Evolutionary conservation across 2,888 invertebrate genomes (phyloP).

Genomic region (Schrankia costaestrigalis): DNA sequence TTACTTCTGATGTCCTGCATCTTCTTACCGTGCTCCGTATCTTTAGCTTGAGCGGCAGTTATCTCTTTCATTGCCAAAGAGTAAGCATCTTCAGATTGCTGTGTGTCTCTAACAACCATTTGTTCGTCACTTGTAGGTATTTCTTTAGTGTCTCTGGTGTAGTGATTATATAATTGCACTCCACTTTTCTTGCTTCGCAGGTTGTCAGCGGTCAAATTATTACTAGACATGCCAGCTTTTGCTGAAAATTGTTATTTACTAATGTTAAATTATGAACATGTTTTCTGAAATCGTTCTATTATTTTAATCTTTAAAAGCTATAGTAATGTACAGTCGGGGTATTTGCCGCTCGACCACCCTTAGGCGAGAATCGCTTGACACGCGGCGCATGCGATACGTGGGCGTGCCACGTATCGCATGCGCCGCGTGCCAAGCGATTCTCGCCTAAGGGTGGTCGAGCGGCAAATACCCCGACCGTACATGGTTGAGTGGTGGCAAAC

Average conservation of each 20-base stretch:
- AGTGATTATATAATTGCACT: slow-evolving; percentile 64
- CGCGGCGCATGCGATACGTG: no score
- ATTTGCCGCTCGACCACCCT: no score
- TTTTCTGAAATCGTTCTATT: no score
- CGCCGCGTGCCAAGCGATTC: no score
- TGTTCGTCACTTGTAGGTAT: slow-evolving; percentile 41
- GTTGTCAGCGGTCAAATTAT: slow-evolving; percentile 36
- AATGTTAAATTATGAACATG: not conserved
- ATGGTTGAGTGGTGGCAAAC: no score
- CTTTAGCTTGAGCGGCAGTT: slow-evolving; percentile 24
- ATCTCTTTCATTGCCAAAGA: slow-evolving; percentile 58
- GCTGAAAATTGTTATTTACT: slow-evolving; percentile 14
- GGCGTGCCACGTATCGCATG: no score
- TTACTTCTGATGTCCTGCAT: slow-evolving; percentile 54
- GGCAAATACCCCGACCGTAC: no score
- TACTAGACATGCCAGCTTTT: slow-evolving; percentile 32
- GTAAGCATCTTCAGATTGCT: slow-evolving; percentile 61
- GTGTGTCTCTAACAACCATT: slow-evolving; percentile 51
- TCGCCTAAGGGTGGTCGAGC: no score
- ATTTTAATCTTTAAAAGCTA: no score
- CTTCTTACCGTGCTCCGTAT: slow-evolving; percentile 43
- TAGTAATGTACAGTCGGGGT: no score
- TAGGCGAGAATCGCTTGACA: no score
- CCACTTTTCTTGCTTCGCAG: slow-evolving; percentile 41
- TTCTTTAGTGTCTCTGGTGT: slow-evolving; percentile 53